A percentile compares a stretch with the other conserved stretches of the same genome.
These are phyloP conservation scores for Australoheros facetus DNA, from an alignment of 2,797 vertebrate species.

Conservation along the genomic window DNA sequence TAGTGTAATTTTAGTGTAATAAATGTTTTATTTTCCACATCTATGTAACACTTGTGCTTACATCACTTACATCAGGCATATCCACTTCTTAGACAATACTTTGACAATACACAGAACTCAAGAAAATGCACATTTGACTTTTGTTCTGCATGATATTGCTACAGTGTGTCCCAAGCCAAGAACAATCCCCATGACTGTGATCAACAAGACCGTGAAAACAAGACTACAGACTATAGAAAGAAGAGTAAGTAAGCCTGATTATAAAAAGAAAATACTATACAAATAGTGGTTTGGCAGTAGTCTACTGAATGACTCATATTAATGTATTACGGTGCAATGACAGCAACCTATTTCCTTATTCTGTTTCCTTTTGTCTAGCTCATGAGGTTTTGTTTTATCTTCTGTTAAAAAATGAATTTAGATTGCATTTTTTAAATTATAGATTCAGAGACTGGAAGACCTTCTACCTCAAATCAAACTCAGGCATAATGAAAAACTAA, in stretches of 20 bases:
- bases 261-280: neutral
- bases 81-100: too few species aligned
- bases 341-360: neutral
- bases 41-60: too few species aligned
- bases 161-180: slow-evolving; percentile 76
- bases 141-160: neutral
- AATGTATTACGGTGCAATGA: neutral
- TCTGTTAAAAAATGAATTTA: neutral
- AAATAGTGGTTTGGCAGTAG: neutral
- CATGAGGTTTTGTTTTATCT: neutral
- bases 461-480: slow-evolving; percentile 81
- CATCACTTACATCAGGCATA: too few species aligned
- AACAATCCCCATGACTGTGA: slow-evolving; percentile 70
- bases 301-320: neutral
- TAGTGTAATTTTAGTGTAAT: too few species aligned
- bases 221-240: slow-evolving; percentile 74
- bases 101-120: neutral
- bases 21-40: too few species aligned
- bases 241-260: slow-evolving; percentile 61
- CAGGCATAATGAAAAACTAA: slow-evolving; percentile 73
- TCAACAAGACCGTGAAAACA: slow-evolving; percentile 78
- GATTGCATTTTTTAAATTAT: slow-evolving; percentile 3
- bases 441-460: slow-evolving; percentile 82
- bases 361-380: neutral
- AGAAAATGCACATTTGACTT: neutral